Evolutionary conservation across 2,113 vertebrate species (phyloP), one percentile per base, ranked within the genome.

Genomic region (Apodemus sylvaticus): DNA sequence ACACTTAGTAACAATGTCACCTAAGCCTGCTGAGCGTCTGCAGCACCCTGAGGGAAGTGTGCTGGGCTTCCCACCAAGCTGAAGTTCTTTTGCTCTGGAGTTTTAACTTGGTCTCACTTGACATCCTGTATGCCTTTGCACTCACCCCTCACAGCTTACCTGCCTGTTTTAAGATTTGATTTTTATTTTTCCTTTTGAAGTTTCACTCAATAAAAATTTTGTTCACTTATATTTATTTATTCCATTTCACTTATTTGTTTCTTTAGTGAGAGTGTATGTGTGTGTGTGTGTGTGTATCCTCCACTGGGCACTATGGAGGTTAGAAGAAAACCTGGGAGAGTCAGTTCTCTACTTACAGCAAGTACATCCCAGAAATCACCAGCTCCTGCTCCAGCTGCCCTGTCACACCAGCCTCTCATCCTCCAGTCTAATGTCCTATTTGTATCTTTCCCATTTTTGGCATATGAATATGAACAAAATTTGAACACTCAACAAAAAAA

Each of bases 391-490:
- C 60, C 58, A 60, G n/a, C n/a, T 31, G 13, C 9, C 17, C 8
- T 2, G 1, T 36, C 10, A 12, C 19, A 68, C 29, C 62, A 51
- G 34, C 19, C 64, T 6, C 16, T 39, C 12, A 0, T 64, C 42
- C 39, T 86, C 79, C 36, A 81, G 24, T 82, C 19, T 22, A 68
- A 60, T 5, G 26, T 55, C 29, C 24, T 90, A 16, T 48, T 79
- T 93, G 70, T 64, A 62, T 34, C 2, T n/a, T 42, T n/a, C 60
- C 78, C 91, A 85, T 76, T 79, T 79, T 91, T 81, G 85, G n/a
- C 83, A 89, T 93, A 53, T 42, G 78, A 73, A 68, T 78, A 55
- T 89, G 48, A 95, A 86, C 24, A 88, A 95, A 91, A 64, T 89
- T 79, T 64, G 5, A 11, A 71, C 9, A 68, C 42, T 36, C 86